A percentile compares a stretch with the other conserved stretches of the same genome.
These are phyloP conservation scores for Lagenorhynchus albirostris DNA, from an alignment of 2,113 vertebrate genomes.

Conservation along the genomic window DNA sequence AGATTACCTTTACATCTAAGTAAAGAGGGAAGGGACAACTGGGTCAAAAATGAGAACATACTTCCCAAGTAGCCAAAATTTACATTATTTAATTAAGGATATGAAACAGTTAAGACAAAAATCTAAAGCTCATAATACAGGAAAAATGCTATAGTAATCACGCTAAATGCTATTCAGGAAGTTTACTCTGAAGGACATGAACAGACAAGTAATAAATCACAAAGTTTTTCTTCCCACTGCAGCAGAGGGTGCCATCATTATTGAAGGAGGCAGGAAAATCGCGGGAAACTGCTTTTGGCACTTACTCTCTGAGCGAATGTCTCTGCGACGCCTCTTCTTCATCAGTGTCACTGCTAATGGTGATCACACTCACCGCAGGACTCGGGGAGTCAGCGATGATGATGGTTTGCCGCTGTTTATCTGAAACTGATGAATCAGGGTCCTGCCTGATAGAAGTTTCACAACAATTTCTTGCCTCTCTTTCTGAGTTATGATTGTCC, in stretches of 20 bases:
- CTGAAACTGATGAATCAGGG: slow-evolving; percentile 80
- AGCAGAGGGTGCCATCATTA: neutral
- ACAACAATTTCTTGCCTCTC: slow-evolving; percentile 82
- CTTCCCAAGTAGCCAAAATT: neutral
- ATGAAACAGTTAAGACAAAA: neutral
- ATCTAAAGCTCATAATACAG: neutral
- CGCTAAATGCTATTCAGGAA: neutral
- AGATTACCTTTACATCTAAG: slow-evolving; percentile 93
- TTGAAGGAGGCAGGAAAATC: neutral
- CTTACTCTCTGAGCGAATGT: slow-evolving; percentile 92
- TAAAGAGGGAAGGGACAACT: neutral
- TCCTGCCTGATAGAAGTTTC: slow-evolving; percentile 76
- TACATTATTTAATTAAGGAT: neutral
- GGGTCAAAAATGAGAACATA: slow-evolving; percentile 2
- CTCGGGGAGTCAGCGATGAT: slow-evolving; percentile 91
- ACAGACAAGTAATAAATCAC: neutral
- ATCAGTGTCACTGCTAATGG: slow-evolving; percentile 96
- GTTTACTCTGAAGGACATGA: neutral
- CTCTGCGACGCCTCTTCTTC: slow-evolving; percentile 86
- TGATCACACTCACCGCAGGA: slow-evolving; percentile 94
- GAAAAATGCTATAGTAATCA: neutral
- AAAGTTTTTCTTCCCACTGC: neutral
- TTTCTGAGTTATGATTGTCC: slow-evolving; percentile 82
- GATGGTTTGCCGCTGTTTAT: slow-evolving; percentile 91
- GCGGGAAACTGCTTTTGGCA: neutral